A percentile compares a stretch with the other conserved stretches of the same genome.
These are phyloP conservation scores for Belonocnema kinseyi DNA, from an alignment of 1,140 invertebrate genomes.

Conservation along the genomic window DNA sequence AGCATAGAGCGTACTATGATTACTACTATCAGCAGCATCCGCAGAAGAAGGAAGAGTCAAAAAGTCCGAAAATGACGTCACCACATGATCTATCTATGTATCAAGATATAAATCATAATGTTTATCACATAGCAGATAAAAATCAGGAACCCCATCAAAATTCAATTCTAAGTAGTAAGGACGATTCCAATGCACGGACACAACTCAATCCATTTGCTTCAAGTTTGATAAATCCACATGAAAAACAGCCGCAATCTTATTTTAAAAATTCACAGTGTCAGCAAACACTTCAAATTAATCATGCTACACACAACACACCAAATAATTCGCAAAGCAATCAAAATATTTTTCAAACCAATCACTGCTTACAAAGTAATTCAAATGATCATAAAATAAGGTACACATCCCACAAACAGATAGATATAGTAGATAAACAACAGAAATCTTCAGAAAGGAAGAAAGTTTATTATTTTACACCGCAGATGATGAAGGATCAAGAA, in stretches of 20 bases:
- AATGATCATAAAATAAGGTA: too few relatives aligned
- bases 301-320: not conserved
- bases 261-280: not conserved
- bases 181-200: not conserved
- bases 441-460: slow-evolving; percentile 9
- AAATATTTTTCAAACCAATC: not conserved
- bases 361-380: too few relatives aligned
- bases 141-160: not conserved
- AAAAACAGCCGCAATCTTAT: not conserved
- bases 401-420: not conserved
- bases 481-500: slow-evolving; percentile 68
- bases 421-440: not conserved
- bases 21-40: too few relatives aligned
- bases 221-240: not conserved
- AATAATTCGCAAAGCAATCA: not conserved
- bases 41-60: not conserved
- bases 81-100: not conserved
- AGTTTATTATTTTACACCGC: slow-evolving; percentile 51
- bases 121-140: not conserved
- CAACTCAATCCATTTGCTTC: not conserved
- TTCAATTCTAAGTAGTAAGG: too few relatives aligned
- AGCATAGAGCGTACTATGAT: not conserved
- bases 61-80: not conserved
- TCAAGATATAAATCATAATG: not conserved
- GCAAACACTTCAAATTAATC: not conserved